phyloP scores from a whole-genome alignment of 92 coral and sea anemone species.

The Metridium senile region DNA sequence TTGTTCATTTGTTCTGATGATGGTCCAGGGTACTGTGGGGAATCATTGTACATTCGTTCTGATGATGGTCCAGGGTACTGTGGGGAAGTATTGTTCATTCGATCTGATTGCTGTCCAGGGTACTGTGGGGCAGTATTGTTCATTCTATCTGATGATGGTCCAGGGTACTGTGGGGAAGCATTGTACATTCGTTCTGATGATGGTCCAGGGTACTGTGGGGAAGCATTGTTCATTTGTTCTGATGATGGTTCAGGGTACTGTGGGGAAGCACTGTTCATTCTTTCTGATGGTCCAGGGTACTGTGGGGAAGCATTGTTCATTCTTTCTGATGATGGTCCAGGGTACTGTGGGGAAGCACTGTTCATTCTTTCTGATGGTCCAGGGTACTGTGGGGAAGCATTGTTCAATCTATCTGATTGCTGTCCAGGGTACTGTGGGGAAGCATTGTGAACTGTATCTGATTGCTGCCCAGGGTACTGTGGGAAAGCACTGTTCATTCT shows the following conservation, averaged over 20 bases:
- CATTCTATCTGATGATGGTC: not conserved
- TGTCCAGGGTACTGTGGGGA: no score
- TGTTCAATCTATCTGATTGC: no score
- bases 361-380: no score
- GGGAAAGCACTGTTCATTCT: not conserved
- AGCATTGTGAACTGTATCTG: not conserved
- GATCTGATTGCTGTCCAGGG: not conserved
- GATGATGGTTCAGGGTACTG: no score
- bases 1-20: not conserved
- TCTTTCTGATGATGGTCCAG: not conserved
- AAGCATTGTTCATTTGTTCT: no score
- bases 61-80: not conserved
- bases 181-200: not conserved
- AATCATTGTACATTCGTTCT: not conserved
- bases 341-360: not conserved
- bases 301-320: not conserved
- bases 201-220: conserved; percentile 6
- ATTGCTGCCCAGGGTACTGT: not conserved
- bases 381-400: no score
- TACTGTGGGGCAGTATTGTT: not conserved
- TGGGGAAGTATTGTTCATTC: not conserved
- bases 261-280: no score
- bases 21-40: not conserved
- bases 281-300: not conserved
- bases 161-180: not conserved